These are phyloP conservation scores for Drosophila recens DNA, from an alignment of 2,888 invertebrate species.

Conservation along the genomic window DNA sequence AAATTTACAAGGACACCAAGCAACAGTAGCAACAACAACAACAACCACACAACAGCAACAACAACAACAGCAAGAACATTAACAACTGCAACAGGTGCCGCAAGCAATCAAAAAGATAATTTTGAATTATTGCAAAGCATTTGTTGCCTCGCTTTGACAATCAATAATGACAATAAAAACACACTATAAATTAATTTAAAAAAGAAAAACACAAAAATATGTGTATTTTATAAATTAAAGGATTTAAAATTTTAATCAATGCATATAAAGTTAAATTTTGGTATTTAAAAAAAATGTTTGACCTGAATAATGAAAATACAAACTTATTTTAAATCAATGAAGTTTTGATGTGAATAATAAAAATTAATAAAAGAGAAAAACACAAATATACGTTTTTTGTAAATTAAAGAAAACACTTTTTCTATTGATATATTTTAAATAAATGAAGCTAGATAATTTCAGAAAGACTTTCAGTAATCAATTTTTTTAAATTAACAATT, in stretches of 20 bases:
- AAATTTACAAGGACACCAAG: conserved; percentile 60
- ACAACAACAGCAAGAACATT: conserved; percentile 11
- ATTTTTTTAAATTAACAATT: neutral
- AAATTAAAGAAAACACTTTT: too few relatives aligned
- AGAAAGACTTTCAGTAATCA: neutral
- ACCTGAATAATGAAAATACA: too few relatives aligned
- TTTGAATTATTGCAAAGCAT: conserved; percentile 45
- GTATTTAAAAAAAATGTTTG: too few relatives aligned
- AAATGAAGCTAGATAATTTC: too few relatives aligned
- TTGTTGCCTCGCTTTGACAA: conserved; percentile 19
- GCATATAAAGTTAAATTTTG: too few relatives aligned
- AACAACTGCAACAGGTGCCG: conserved; percentile 52
- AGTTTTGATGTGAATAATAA: too few relatives aligned
- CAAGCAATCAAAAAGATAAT: conserved; percentile 23
- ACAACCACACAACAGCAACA: conserved; percentile 16
- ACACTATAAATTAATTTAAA: neutral
- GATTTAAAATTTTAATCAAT: neutral
- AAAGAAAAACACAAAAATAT: neutral
- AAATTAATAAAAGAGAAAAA: too few relatives aligned
- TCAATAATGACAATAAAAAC: conserved; percentile 5
- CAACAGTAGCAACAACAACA: conserved; percentile 25
- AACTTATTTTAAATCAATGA: too few relatives aligned
- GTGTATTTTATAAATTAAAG: neutral
- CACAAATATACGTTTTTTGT: too few relatives aligned
- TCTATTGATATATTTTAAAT: too few relatives aligned